phyloP scores from a whole-genome alignment of 2,888 invertebrate species.

The Cantharis nigra region DNA sequence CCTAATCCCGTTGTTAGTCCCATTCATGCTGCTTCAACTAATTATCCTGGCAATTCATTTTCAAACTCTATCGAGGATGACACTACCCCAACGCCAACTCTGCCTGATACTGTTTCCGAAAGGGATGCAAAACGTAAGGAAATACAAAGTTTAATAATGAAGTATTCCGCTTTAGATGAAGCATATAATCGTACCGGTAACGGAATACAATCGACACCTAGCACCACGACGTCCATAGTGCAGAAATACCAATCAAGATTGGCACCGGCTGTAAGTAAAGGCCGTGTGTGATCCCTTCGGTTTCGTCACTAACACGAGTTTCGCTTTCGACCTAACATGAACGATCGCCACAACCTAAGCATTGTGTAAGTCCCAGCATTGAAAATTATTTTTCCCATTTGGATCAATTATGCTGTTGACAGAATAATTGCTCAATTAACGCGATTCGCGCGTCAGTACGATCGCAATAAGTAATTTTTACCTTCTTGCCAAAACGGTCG shows the following conservation, averaged over 20 bases:
- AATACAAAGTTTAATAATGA: constrained; percentile 79
- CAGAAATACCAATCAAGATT: constrained; percentile 49
- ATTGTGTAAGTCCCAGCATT: constrained; percentile 40
- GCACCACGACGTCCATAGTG: constrained; percentile 47
- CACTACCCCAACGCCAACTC: constrained; percentile 57
- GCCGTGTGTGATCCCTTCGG: constrained; percentile 37
- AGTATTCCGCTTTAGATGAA: constrained; percentile 80
- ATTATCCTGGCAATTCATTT: neutral
- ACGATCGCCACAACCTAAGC: constrained; percentile 35
- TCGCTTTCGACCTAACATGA: constrained; percentile 40
- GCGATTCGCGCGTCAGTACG: neutral
- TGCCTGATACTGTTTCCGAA: constrained; percentile 66
- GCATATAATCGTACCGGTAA: constrained; percentile 62
- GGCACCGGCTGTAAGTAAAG: constrained; percentile 54
- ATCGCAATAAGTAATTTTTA: neutral
- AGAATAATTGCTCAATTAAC: neutral
- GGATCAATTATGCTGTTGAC: neutral
- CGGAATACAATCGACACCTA: constrained; percentile 41
- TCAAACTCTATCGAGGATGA: constrained; percentile 53
- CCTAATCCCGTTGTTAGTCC: neutral
- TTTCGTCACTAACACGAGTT: constrained; percentile 42
- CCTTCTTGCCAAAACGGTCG: neutral
- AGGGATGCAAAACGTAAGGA: constrained; percentile 82
- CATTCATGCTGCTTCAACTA: neutral
- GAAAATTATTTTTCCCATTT: neutral